Base-by-base conservation (phyloP, 2,888 invertebrate genomes). In the Ceraclea dissimilis region DNA sequence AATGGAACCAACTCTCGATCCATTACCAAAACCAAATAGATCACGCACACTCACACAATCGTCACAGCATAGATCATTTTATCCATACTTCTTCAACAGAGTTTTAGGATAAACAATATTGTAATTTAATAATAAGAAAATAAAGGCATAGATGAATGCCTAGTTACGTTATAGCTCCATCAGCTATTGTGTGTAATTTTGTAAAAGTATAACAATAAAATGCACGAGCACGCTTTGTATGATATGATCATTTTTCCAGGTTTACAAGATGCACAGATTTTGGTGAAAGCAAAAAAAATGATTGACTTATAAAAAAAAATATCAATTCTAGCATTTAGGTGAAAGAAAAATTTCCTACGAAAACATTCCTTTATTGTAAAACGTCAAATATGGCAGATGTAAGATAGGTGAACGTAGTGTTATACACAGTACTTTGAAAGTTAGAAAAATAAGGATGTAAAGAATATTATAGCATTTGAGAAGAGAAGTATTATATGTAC, bases 71-170 rank as follows among this genome's bases (percentile, higher is more conserved):
- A 72, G 73, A 61, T 72, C 75, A n/a, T 77, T 76, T 63, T 79
- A 79, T 65, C 78, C 79, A 19, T 78, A 78, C 62, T 78, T 78
- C 62, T 74, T 79, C 63, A 78, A 78, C 65, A 68, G 79, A 63
- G 77, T 79, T 59, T 66, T 79, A 57, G 79, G 79, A 60, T 79
- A 68, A 71, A 62, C 22, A 46, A 34, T 58, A 19, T 49, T 31
- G 16, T 18, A 44, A 44, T 48, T n/a, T n/a, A n/a, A n/a, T n/a
- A n/a, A 11, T 53, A 52, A 16, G 20, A 46, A 44, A 49, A 51
- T 49, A 49, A 47, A 44, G 21, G 22, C 2, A 48, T 46, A 51
- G 33, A 51, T 57, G 16, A 49, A 52, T 56, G 43, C 57, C 22
- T 59, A 46, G 55, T 59, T 54, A 54, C 49, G 39, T 53, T 52